Evolutionary conservation across 2,797 vertebrate species (phyloP).

Genomic region (Neosilurus hyrtlii): DNA sequence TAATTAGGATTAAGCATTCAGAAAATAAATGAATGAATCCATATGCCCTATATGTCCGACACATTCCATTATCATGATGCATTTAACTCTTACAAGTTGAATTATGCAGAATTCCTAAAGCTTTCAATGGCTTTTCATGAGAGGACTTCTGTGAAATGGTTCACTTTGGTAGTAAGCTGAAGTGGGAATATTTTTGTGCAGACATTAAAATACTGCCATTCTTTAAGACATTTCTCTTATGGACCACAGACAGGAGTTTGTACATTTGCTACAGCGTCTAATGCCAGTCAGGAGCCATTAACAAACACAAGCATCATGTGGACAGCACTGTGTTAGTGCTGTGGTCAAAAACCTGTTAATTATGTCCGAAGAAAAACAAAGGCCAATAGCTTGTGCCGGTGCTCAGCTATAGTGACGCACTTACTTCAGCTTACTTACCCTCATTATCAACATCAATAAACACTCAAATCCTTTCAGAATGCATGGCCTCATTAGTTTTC

Average conservation of each 20-base stretch:
- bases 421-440: constrained; percentile 75
- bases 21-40: background rate
- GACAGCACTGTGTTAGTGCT: constrained; percentile 1
- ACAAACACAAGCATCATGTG: constrained; percentile 4
- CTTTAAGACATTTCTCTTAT: background rate
- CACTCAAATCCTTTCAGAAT: constrained; percentile 70
- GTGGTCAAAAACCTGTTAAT: constrained; percentile 55
- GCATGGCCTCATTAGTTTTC: constrained; percentile 62
- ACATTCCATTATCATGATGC: background rate
- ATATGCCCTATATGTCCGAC: background rate
- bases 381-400: constrained; percentile 57
- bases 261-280: background rate
- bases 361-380: constrained; percentile 59
- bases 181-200: background rate
- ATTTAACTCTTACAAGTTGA: background rate
- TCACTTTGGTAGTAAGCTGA: background rate
- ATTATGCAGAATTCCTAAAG: background rate
- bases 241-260: background rate
- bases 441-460: constrained; percentile 73
- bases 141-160: background rate
- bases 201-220: background rate
- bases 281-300: background rate
- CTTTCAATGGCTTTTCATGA: background rate
- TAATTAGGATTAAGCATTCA: too few species aligned
- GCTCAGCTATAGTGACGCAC: constrained; percentile 62